Evolutionary conservation across 1,140 invertebrate genomes (phyloP).

Genomic region (Anastatus disparis): DNA sequence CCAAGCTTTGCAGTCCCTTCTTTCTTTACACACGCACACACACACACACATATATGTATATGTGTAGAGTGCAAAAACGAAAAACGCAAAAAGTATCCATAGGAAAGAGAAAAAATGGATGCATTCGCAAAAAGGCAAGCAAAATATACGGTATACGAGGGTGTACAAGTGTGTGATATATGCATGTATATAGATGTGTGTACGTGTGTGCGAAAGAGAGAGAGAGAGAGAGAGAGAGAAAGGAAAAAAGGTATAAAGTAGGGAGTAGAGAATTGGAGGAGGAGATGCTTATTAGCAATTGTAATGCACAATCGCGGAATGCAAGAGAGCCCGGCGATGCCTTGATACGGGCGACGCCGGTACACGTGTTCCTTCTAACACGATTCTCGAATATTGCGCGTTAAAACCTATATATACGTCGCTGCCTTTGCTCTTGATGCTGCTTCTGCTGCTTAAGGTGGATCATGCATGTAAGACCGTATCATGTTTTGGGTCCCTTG

Average conservation of each 20-base stretch:
- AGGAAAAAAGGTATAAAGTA: too few species aligned
- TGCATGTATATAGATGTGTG: background rate
- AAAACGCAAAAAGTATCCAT: background rate
- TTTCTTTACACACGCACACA: background rate
- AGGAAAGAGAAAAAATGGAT: constrained; percentile 3
- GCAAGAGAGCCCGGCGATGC: constrained; percentile 51
- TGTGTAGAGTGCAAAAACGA: background rate
- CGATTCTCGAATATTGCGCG: constrained; percentile 39
- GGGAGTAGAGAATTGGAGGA: too few species aligned
- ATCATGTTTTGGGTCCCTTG: too few species aligned
- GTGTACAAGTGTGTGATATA: background rate
- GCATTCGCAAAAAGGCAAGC: background rate
- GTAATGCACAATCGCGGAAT: constrained; percentile 59
- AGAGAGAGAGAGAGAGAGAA: background rate
- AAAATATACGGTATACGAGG: background rate
- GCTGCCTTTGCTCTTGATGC: too few species aligned
- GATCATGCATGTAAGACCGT: too few species aligned
- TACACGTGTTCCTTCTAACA: constrained; percentile 53
- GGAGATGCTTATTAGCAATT: constrained; percentile 59
- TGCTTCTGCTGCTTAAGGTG: background rate
- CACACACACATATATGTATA: background rate
- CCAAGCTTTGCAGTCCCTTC: background rate
- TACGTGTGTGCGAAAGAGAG: constrained; percentile 11
- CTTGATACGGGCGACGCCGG: constrained; percentile 52
- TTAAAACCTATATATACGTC: too few species aligned